Base-by-base conservation (phyloP, 2,113 vertebrate genomes). In the Australoheros scitulus region DNA sequence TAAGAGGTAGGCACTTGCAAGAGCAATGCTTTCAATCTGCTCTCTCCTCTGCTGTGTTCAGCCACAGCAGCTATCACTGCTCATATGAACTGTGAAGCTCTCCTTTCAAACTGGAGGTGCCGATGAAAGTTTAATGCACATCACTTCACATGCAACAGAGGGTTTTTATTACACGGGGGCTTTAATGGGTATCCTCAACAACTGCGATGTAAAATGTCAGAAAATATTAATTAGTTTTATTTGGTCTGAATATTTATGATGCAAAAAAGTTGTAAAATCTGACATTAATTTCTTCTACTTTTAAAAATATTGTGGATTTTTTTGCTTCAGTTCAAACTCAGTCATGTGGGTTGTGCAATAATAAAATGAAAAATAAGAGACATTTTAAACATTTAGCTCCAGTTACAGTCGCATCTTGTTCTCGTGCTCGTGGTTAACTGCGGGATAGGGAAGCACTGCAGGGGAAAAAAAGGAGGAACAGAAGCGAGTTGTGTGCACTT, bases 81-180 rank as follows among this genome's bases (percentile, higher is more conserved):
- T 85, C 61, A 2, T 22, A 17, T 26, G 11, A 43, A 38, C 20
- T 38, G 11, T n/a, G 6, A 41, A 52, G 36, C 36, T 59, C 80
- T 57, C 43, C n/a, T 76, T 70, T 63, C 14, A 70, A 64, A 79
- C 70, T 38, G 55, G 29, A 72, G 63, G 61, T 5, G 26, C 70
- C 58, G 63, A 68, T 90, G 47, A 84, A 80, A 86, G 13, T 59
- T 81, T 63, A 76, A 81, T 83, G 56, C 22, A 6, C 5, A 38
- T 56, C 59, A 50, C 68, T 61, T 64, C 6, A 20, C 22, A 26
- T 38, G 26, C 58, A 55, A 20, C 43, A 20, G 20, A 78, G 9
- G 41, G 43, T 77, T 70, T 68, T 79, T 32, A 22, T 36, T 5
- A 55, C 20, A 4, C 36, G 4, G 29, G 32, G 41, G 32, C 34